Percentiles rank a stretch among this genome's conserved stretches.
Evolutionary conservation across 1,140 invertebrate species (phyloP).

Genomic region (Palaemon carinicauda): DNA sequence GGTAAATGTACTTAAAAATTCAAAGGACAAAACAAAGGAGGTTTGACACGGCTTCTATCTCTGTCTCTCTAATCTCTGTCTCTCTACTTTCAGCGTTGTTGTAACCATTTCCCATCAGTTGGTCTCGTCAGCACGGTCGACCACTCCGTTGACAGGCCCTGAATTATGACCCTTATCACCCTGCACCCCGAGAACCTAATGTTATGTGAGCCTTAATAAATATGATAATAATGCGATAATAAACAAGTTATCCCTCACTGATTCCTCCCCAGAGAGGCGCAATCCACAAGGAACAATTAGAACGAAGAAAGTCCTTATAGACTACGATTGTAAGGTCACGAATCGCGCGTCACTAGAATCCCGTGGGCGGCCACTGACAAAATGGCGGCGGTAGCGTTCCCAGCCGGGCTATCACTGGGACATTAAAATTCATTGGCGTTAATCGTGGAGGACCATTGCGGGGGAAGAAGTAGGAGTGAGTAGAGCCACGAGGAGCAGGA

Average conservation of each 20-base stretch:
- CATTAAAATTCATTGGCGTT: slow-evolving; percentile 40
- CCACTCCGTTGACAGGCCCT: slow-evolving; percentile 11
- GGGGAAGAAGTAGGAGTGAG: not conserved
- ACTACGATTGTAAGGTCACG: not conserved
- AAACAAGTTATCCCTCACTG: slow-evolving; percentile 22
- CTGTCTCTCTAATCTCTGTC: not conserved
- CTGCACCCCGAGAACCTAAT: slow-evolving; percentile 11
- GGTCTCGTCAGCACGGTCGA: slow-evolving; percentile 1
- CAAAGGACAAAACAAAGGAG: too few relatives aligned
- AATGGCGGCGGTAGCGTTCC: slow-evolving; percentile 24
- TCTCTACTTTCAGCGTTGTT: not conserved
- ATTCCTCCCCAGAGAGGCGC: not conserved
- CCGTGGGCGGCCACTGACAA: not conserved
- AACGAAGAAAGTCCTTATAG: not conserved
- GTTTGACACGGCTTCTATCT: not conserved
- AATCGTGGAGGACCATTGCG: slow-evolving; percentile 9
- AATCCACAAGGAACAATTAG: not conserved
- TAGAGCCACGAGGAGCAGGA: not conserved
- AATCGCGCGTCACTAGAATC: not conserved
- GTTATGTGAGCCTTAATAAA: slow-evolving; percentile 36
- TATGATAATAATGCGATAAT: slow-evolving; percentile 38
- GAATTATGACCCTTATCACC: slow-evolving; percentile 32
- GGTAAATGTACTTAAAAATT: too few relatives aligned
- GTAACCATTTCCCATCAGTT: slow-evolving; percentile 16
- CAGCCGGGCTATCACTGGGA: slow-evolving; percentile 13